These are phyloP conservation scores for Parambassis ranga DNA, from an alignment of 2,797 vertebrate species.

Conservation along the genomic window DNA sequence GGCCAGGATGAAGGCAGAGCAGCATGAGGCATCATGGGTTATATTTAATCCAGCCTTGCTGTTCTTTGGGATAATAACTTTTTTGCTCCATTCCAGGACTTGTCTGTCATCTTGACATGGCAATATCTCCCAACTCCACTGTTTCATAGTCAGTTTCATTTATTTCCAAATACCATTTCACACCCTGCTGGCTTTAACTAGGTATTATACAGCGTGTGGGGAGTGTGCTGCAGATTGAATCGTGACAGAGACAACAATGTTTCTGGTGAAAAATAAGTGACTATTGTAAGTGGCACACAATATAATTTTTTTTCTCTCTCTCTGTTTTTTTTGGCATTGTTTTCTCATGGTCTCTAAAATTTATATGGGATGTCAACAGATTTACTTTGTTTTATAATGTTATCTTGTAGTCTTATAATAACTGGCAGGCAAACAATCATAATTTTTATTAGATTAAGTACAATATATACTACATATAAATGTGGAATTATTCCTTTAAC, in stretches of 20 bases:
- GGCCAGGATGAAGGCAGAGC: constrained; percentile 84
- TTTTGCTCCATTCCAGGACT: constrained; percentile 96
- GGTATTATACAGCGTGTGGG: constrained; percentile 90
- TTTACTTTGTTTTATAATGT: constrained; percentile 12
- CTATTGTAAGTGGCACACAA: constrained; percentile 96
- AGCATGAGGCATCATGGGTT: constrained; percentile 87
- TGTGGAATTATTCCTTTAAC: background rate
- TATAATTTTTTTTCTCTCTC: constrained; percentile 76
- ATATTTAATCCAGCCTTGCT: constrained; percentile 94
- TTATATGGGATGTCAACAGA: constrained; percentile 82
- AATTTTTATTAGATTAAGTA: background rate
- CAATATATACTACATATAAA: background rate
- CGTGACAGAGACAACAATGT: constrained; percentile 94
- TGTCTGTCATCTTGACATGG: constrained; percentile 97
- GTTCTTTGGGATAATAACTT: constrained; percentile 98
- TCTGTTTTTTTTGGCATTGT: constrained; percentile 60
- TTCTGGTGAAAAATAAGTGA: constrained; percentile 92
- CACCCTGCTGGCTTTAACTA: constrained; percentile 99
- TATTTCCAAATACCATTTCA: constrained; percentile 99
- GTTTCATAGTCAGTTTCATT: constrained; percentile 95
- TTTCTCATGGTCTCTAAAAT: constrained; percentile 80
- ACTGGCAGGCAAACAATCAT: background rate
- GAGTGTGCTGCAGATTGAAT: constrained; percentile 97
- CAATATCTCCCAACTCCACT: constrained; percentile 96
- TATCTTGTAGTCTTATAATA: background rate